Conservation (phyloP, 2,113 vertebrate genomes). For the Euleptes europaea region DNA sequence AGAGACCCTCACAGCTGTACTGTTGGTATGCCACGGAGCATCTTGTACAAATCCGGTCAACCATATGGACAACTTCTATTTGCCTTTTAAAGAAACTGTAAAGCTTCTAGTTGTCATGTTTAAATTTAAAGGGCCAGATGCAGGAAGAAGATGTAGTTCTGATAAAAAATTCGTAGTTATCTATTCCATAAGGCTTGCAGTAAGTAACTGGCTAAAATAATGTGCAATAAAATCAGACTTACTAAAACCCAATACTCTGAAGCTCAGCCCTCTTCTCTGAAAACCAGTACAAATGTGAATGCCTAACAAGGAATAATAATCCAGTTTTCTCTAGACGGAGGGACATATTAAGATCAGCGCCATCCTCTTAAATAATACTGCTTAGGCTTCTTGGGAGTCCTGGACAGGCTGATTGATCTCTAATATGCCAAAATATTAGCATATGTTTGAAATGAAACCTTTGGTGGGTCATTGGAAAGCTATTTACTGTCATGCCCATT, state of each 20-base stretch:
- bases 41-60: not conserved
- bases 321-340: not conserved
- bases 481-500: not conserved
- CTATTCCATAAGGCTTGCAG: not conserved
- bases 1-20: too few species aligned
- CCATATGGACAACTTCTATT: not conserved
- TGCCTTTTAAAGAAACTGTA: not conserved
- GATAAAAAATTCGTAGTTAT: too few species aligned
- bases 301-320: not conserved
- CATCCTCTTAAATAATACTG: not conserved
- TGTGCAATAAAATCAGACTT: not conserved
- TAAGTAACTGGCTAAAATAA: not conserved
- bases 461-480: not conserved
- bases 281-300: too few species aligned
- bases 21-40: too few species aligned
- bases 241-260: not conserved
- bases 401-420: not conserved
- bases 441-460: not conserved
- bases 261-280: not conserved
- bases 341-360: not conserved
- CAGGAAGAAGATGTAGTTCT: not conserved
- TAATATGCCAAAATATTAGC: not conserved
- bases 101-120: not conserved
- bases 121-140: too few species aligned
- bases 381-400: not conserved